Conservation (phyloP, 2,113 vertebrate genomes). For the Ameiurus melas region DNA sequence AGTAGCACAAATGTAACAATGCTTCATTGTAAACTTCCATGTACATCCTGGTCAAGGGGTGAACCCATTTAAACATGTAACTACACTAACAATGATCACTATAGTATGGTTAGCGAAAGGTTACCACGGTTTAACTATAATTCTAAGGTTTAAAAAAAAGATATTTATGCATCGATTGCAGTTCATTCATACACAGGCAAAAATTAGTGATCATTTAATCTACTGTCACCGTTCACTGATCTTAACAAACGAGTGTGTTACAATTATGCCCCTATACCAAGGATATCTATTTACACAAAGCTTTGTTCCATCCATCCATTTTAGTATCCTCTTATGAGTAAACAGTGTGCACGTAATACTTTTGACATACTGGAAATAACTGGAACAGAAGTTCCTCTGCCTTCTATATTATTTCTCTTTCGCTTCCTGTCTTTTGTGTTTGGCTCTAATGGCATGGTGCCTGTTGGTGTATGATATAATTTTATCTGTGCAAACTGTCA, state of each 20-base stretch:
- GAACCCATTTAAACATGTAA: not conserved
- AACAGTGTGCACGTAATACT: not conserved
- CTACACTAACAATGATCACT: not conserved
- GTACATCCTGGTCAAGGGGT: not conserved
- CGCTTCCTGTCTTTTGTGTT: not conserved
- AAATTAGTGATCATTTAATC: too few species aligned
- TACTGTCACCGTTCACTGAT: not conserved
- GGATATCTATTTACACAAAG: not conserved
- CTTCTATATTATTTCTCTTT: not conserved
- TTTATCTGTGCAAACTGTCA: conserved; percentile 14
- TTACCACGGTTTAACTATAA: not conserved
- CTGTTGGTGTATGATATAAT: conserved; percentile 14
- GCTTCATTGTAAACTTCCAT: not conserved
- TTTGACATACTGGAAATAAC: not conserved
- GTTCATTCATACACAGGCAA: too few species aligned
- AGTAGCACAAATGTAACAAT: not conserved
- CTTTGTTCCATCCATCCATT: not conserved
- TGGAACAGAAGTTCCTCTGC: not conserved
- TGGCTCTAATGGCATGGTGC: not conserved
- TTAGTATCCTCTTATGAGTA: not conserved
- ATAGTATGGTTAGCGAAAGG: not conserved
- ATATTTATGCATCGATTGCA: too few species aligned
- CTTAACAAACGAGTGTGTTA: not conserved
- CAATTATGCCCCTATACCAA: not conserved
- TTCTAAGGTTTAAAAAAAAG: not conserved